Percentiles rank a stretch among this genome's conserved stretches.
These are phyloP conservation scores for Invenusta paracnida DNA, from an alignment of 2,888 invertebrate genomes.

Conservation along the genomic window DNA sequence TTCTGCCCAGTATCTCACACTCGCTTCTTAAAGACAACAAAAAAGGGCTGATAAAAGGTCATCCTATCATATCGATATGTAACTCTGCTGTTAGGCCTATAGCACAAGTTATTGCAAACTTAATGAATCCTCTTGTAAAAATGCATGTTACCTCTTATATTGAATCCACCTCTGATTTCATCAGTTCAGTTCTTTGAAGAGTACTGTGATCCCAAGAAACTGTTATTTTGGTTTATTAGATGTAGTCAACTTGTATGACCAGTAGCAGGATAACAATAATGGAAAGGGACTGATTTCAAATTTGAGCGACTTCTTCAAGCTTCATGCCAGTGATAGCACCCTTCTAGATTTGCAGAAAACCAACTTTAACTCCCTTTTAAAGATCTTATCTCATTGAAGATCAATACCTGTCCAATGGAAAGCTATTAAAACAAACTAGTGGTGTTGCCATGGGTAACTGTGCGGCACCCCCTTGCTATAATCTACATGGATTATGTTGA, in stretches of 20 bases:
- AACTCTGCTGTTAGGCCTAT: background rate
- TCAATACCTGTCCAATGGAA: background rate
- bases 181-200: too few relatives aligned
- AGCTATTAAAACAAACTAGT: background rate
- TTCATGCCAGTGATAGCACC: background rate
- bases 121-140: background rate
- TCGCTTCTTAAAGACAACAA: slow-evolving; percentile 6
- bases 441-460: background rate
- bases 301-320: background rate
- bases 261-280: background rate
- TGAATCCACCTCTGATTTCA: slow-evolving; percentile 12
- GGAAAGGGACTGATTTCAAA: background rate
- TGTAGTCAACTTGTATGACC: background rate
- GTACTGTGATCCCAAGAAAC: too few relatives aligned
- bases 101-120: background rate
- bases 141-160: background rate
- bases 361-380: background rate
- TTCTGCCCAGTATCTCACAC: background rate
- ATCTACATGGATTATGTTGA: background rate
- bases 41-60: slow-evolving; percentile 1
- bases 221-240: background rate
- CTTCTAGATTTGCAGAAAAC: background rate
- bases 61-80: background rate
- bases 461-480: background rate
- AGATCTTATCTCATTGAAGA: background rate